Evolutionary conservation across 1,140 invertebrate species (phyloP), one percentile per base, ranked within the genome.

Genomic region (Magallana gigas): DNA sequence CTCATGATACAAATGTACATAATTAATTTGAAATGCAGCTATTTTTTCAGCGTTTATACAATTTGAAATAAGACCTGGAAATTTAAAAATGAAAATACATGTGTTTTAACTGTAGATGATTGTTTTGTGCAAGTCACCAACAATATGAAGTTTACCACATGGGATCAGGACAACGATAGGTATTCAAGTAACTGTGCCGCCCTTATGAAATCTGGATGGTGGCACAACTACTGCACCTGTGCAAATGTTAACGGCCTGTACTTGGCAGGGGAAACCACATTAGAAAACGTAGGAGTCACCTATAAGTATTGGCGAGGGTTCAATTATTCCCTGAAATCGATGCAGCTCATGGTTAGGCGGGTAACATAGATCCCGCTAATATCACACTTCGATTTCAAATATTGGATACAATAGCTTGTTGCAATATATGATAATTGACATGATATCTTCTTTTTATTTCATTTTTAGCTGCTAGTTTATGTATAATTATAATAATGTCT

Each of bases 161-260:
- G 82, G n/a, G 85, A 86, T 82, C 71, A 60, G 9, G 85, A 86
- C 23, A 86, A 81, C 60, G 85, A 86, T n/a, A 1, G 1, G 0
- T 8, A 56, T 29, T 57, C 18, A 0, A 6, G n/a, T 4, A 64
- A 29, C 56, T 86, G 85, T 82, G 71, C 85, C 3, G 23, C 8
- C 1, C 16, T 3, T 2, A 29, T 0, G 1, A 48, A 81, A 3
- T 56, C 9, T 48, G 85, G 59, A 8, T 86, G 76, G 85, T 86
- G 85, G 85, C 60, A 81, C 56, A 11, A 57, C 7, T 82, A 29
- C 2, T 86, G 85, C 82, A 16, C 29, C 36, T 82, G 11, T 57
- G n/a, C 57, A 5, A 86, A 86, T 58, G 29, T 58, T 48, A 86
- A 86, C 48, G 85, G 85, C 0, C 1, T 71, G 16, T 85, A 85